A percentile compares a stretch with the other conserved stretches of the same genome.
Conservation (phyloP, 2,888 invertebrate genomes). For the Odontothrips loti region DNA sequence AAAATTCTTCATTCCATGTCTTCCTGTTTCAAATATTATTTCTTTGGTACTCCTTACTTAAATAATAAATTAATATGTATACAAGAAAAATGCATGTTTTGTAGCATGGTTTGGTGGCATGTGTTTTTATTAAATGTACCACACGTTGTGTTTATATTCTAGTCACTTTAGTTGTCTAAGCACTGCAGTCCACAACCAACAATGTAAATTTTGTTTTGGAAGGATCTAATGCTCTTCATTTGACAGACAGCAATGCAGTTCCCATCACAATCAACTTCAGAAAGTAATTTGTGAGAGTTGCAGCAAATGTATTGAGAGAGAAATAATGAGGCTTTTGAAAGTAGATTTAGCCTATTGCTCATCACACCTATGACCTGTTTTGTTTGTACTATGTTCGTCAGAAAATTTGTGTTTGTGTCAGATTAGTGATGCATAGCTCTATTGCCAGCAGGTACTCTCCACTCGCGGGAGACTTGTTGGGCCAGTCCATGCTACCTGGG, state of each 20-base stretch:
- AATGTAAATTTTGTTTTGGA: background rate
- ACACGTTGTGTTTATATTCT: background rate
- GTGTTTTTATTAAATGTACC: background rate
- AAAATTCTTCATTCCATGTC: background rate
- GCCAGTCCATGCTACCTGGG: slow-evolving; percentile 76
- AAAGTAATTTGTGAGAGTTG: no score
- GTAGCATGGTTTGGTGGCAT: background rate
- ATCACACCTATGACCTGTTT: no score
- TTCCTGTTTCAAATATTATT: background rate
- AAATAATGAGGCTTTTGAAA: no score
- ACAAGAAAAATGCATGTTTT: background rate
- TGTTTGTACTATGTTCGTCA: no score
- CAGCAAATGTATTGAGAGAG: no score
- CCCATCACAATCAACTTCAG: no score
- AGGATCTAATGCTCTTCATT: slow-evolving; percentile 6
- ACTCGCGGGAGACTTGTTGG: slow-evolving; percentile 72
- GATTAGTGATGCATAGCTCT: slow-evolving; percentile 37
- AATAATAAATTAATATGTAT: no score
- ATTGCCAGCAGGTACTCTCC: slow-evolving; percentile 65
- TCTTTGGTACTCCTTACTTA: no score
- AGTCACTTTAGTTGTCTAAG: background rate
- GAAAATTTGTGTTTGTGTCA: background rate
- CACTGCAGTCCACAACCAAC: background rate
- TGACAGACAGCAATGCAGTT: background rate
- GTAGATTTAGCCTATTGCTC: no score